A percentile compares a stretch with the other conserved stretches of the same genome.
These are phyloP conservation scores for Lydus trimaculatus DNA, from an alignment of 2,888 invertebrate species.

Conservation along the genomic window DNA sequence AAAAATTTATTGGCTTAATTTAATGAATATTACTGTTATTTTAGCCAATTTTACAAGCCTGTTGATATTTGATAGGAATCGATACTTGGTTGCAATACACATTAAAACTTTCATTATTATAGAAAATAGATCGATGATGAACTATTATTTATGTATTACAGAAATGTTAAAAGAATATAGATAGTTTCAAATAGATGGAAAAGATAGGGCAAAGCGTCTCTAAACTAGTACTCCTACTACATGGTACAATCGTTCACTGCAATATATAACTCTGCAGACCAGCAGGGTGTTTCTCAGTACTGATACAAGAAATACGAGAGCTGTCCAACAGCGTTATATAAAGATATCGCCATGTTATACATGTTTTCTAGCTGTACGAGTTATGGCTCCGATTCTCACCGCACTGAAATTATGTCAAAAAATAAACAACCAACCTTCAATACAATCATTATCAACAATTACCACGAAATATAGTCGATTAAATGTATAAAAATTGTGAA, in stretches of 20 bases:
- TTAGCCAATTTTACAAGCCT: constrained; percentile 22
- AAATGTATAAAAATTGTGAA: background rate
- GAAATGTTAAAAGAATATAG: constrained; percentile 18
- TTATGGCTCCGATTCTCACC: constrained; percentile 49
- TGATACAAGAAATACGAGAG: constrained; percentile 61
- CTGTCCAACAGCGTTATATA: constrained; percentile 58
- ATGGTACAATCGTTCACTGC: constrained; percentile 54
- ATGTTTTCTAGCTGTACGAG: constrained; percentile 52
- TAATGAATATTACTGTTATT: constrained; percentile 18
- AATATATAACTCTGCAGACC: constrained; percentile 58
- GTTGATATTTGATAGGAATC: constrained; percentile 18
- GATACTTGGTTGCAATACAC: background rate
- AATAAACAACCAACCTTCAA: constrained; percentile 15
- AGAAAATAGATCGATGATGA: background rate
- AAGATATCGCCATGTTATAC: constrained; percentile 60
- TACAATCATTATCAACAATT: constrained; percentile 15
- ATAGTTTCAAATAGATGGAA: constrained; percentile 40
- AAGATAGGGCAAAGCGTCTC: constrained; percentile 55
- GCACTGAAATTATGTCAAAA: constrained; percentile 38
- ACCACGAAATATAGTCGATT: background rate
- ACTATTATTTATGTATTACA: constrained; percentile 1
- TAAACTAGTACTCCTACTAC: constrained; percentile 56
- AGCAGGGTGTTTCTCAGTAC: constrained; percentile 61
- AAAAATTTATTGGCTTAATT: constrained; percentile 41
- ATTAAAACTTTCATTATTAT: background rate